Evolutionary conservation across 2,113 vertebrate species (phyloP).

Genomic region (Nycticryphes semicollaris): DNA sequence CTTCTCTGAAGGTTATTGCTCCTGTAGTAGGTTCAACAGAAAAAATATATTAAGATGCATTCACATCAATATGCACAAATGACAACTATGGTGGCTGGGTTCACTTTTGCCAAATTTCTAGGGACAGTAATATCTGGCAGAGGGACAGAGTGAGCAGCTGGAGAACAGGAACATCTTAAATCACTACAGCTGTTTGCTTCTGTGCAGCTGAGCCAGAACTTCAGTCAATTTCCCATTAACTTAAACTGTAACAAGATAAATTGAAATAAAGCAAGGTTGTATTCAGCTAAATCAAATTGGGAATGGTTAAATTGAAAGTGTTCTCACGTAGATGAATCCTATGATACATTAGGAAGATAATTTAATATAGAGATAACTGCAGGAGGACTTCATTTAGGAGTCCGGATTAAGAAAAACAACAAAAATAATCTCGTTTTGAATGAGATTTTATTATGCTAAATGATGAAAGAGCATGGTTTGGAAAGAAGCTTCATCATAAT

Average conservation of each 20-base stretch:
- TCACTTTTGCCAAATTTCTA: background rate
- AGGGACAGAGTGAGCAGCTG: constrained; percentile 11
- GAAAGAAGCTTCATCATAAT: background rate
- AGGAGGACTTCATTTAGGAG: constrained; percentile 30
- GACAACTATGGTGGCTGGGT: background rate
- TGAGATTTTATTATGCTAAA: background rate
- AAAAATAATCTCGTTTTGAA: constrained; percentile 2
- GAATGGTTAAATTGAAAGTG: background rate
- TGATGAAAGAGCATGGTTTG: background rate
- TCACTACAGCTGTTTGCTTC: constrained; percentile 18
- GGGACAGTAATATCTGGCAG: background rate
- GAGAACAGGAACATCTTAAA: constrained; percentile 37
- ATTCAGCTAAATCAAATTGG: constrained; percentile 32
- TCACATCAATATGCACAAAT: background rate
- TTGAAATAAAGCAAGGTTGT: constrained; percentile 29
- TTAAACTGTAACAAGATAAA: constrained; percentile 30
- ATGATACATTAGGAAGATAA: constrained; percentile 11
- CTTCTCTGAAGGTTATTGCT: background rate
- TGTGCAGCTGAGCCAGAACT: constrained; percentile 40
- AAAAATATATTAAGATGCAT: background rate
- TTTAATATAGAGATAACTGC: constrained; percentile 14
- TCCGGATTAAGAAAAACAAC: background rate
- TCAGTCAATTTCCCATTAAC: constrained; percentile 30
- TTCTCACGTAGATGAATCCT: background rate
- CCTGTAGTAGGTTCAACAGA: background rate